phyloP scores from a whole-genome alignment of 2,888 invertebrate species.

The Chloromyia formosa region DNA sequence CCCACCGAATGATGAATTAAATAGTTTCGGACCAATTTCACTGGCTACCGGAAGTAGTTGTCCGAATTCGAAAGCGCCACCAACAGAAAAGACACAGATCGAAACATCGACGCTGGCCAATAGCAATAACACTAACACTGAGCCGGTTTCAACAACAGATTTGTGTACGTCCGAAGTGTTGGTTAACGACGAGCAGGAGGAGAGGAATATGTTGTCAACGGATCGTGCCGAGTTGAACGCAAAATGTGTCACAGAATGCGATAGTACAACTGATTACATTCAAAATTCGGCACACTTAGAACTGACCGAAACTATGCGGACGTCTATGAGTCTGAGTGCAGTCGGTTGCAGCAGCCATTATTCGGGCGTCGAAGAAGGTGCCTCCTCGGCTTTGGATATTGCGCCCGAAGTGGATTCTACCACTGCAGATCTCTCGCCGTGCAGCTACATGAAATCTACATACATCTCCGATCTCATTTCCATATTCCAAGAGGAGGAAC shows the following conservation, averaged over 20 bases:
- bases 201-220: neutral
- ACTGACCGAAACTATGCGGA: constrained; percentile 19
- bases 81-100: neutral
- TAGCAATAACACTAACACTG: constrained; percentile 44
- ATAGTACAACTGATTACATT: constrained; percentile 54
- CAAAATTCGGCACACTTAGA: constrained; percentile 11
- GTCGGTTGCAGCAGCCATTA: neutral
- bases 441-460: constrained; percentile 36
- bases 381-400: constrained; percentile 45
- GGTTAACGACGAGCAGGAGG: neutral
- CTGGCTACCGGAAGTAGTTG: constrained; percentile 8
- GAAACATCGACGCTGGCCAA: constrained; percentile 46
- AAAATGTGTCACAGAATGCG: constrained; percentile 54
- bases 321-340: neutral
- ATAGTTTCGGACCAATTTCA: constrained; percentile 47
- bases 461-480: constrained; percentile 53
- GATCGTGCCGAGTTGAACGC: constrained; percentile 40
- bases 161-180: constrained; percentile 41
- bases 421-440: neutral
- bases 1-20: constrained; percentile 49
- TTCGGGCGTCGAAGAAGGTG: neutral
- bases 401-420: constrained; percentile 55
- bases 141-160: constrained; percentile 51
- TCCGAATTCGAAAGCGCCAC: neutral
- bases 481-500: constrained; percentile 54